Evolutionary conservation across 30 jellyfish, hydroid and myxozoan genomes (phyloP).

Genomic region (Aurelia aurita): DNA sequence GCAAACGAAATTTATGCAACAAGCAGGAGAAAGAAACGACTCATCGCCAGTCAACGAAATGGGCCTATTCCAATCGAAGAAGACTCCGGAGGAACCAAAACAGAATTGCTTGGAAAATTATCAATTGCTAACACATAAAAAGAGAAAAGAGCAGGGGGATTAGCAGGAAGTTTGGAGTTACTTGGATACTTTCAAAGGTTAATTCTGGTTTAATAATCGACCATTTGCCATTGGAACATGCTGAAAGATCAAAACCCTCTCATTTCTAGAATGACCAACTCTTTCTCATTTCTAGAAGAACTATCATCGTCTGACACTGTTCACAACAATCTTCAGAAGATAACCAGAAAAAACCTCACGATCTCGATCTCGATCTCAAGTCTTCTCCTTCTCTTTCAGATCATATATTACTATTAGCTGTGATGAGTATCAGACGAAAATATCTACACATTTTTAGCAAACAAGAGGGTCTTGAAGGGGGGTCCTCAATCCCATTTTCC

Average conservation of each 20-base stretch:
- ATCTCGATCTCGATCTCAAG: no score
- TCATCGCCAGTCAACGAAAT: background rate
- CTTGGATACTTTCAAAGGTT: slow-evolving; percentile 47
- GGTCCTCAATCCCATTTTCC: no score
- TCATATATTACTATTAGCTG: no score
- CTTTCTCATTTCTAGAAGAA: no score
- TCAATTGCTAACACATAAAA: background rate
- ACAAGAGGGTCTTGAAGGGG: no score
- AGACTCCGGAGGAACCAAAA: background rate
- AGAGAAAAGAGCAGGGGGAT: background rate
- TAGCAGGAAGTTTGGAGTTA: slow-evolving; percentile 66
- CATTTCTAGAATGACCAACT: background rate
- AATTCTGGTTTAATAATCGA: no score
- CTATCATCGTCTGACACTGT: no score
- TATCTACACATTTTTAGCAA: no score
- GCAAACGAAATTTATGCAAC: background rate
- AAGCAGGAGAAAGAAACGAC: background rate
- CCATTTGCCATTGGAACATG: background rate
- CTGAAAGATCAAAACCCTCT: background rate
- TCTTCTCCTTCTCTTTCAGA: no score
- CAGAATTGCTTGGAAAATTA: slow-evolving; percentile 54
- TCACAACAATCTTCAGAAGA: no score
- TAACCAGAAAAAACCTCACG: no score
- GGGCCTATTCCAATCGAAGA: slow-evolving; percentile 58
- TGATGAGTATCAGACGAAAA: no score